Conservation (phyloP, 1,140 invertebrate species). For the Scaptomyza pallida region DNA sequence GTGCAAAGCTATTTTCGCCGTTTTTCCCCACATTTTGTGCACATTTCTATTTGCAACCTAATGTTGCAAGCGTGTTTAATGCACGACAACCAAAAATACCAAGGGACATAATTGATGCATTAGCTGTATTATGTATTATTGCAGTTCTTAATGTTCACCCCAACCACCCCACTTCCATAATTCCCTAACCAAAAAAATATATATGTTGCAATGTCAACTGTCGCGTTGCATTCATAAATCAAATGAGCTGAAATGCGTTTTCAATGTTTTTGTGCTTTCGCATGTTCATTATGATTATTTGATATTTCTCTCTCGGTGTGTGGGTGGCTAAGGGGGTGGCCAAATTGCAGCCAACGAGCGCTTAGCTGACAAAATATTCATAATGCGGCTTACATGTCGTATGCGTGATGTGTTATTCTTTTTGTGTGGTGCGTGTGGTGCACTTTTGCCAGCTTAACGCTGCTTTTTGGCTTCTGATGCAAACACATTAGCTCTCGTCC, state of each 20-base stretch:
- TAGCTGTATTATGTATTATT: constrained; percentile 58
- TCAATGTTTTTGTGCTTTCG: constrained; percentile 64
- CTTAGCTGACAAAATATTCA: constrained; percentile 76
- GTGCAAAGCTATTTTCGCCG: constrained; percentile 32
- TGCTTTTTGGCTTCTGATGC: constrained; percentile 50
- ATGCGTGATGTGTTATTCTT: constrained; percentile 79
- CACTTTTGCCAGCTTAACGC: constrained; percentile 39
- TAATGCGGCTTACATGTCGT: constrained; percentile 80
- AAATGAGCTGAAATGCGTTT: constrained; percentile 78
- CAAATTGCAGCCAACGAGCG: constrained; percentile 35
- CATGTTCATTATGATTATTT: constrained; percentile 78
- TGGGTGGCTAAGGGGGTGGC: constrained; percentile 3
- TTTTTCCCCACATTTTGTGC: constrained; percentile 15
- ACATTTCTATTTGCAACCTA: constrained; percentile 21
- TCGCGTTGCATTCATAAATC: constrained; percentile 73
- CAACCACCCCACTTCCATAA: constrained; percentile 10
- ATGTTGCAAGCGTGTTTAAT: constrained; percentile 57
- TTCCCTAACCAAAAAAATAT: constrained; percentile 9
- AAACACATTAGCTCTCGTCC: constrained; percentile 41
- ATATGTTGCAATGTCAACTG: constrained; percentile 58
- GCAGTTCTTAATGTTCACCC: constrained; percentile 12
- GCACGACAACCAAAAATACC: constrained; percentile 25
- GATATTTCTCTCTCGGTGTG: constrained; percentile 52
- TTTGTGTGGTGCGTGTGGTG: constrained; percentile 50
- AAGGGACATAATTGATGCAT: constrained; percentile 74